Evolutionary conservation across 2,888 invertebrate species (phyloP), one percentile per base, ranked within the genome.

Genomic region (Drosophila ezoana): DNA sequence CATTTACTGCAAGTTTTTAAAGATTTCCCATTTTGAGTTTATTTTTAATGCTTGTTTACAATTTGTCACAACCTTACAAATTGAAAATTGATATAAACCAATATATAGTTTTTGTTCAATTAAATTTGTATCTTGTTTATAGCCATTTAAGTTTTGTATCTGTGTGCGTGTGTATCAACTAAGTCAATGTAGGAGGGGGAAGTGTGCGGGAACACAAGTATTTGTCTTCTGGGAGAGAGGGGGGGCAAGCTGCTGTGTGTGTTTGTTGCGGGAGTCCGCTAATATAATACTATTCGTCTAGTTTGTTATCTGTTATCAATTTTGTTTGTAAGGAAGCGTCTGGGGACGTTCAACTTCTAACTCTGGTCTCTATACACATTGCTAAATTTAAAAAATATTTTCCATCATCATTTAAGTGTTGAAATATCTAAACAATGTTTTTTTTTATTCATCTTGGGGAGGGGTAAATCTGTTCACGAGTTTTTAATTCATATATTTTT

Each of bases 31-130:
- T 76, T 80, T 72, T 54, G 35, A 69, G 83, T 81, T 74, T 71
- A 60, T 84, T 76, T 83, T 87, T 82, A 88, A 81, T 89, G 89
- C 89, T 89, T 91, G 91, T 91, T 91, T 92, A 92, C 91, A 92
- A 91, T 91, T 91, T 86, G 85, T 86, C 91, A 92, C 91, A 92
- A 92, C 91, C 91, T 92, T 92, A 92, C 92, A 92, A 92, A 92
- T 92, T 91, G 91, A 92, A 92, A 92, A 89, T 91, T 87, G 88
- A 91, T 90, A 86, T 76, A 76, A 89, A 89, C 80, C 81, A 90
- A 84, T 86, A 83, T 62, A 76, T 73, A 76, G 58, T 68, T 82
- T 81, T 65, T 56, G 65, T 64, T 68, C 70, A 67, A 81, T 78
- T 64, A 81, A 83, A 67, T 67, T 73, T 79, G 56, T 72, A 23